Percentiles rank a stretch among this genome's conserved stretches.
Conservation (phyloP, 2,888 invertebrate species). For the Tuberolachnus salignus region DNA sequence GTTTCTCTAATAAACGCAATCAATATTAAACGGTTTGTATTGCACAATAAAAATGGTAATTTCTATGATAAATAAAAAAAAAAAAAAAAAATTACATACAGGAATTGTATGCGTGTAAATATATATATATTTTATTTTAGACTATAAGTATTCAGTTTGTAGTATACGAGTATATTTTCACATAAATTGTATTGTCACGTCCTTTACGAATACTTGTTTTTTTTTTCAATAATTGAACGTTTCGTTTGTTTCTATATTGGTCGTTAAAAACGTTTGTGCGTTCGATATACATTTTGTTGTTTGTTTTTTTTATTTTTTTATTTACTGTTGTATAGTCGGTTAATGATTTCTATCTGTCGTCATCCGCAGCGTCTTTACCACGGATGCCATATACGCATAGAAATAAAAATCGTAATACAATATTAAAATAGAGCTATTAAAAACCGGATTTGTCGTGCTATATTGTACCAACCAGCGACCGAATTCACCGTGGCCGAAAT, state of each 20-base stretch:
- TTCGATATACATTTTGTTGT: background rate
- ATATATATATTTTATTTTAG: background rate
- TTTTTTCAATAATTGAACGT: too few relatives aligned
- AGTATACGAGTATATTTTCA: background rate
- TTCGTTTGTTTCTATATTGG: too few relatives aligned
- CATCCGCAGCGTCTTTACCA: background rate
- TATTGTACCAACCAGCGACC: background rate
- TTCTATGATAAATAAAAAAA: background rate
- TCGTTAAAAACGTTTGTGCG: too few relatives aligned
- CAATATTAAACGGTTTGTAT: background rate
- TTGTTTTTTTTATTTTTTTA: background rate
- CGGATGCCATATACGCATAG: background rate
- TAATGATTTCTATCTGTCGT: constrained; percentile 20
- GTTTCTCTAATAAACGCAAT: background rate
- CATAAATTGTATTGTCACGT: background rate
- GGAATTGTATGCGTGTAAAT: background rate
- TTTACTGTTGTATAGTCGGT: background rate
- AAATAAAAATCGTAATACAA: too few relatives aligned
- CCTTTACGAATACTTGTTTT: background rate
- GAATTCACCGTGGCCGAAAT: background rate
- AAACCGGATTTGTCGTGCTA: background rate
- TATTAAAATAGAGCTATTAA: background rate
- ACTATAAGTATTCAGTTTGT: background rate
- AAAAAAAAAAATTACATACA: background rate
- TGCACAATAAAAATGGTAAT: background rate